Base-by-base conservation (phyloP, 1,140 invertebrate genomes). In the Sipha flava region DNA sequence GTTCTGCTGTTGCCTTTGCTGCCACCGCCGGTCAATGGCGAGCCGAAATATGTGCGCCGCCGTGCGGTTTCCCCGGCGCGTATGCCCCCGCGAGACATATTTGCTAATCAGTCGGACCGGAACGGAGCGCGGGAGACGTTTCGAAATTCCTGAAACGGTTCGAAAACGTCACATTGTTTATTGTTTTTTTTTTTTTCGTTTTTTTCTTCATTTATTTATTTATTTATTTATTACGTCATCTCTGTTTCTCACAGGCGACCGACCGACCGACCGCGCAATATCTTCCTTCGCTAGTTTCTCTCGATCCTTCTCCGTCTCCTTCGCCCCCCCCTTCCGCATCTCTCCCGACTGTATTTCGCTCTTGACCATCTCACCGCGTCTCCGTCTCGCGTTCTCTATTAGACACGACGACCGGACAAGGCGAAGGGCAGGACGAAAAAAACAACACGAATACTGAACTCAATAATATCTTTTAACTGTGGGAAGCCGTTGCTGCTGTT, bases 111-210 rank as follows among this genome's bases (percentile, higher is more conserved):
- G 73, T 77, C 73, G 73, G 52, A 18, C 64, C 14, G 40, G 64
- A 68, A 37, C 34, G 40, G 21, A 23, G 16, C 31, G 34, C 49
- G 73, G 34, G 34, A 73, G 70, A 77, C 73, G 73, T 77, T 77
- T 77, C 23, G 73, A 77, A 77, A 77, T 77, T 77, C 73, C 52
- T 59, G 34, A 52, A 59, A 77, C 73, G 72, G 45, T 75, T 75
- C 31, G 73, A 77, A 77, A 77, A 77, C 18, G 73, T 77, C 73
- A 77, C 73, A 77, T 77, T 77, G 73, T 77, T 77, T 77, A 77
- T 59, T 59, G 73, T 37, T 29, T 57, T 77, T 52, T 52, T 37
- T 64, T 49, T 52, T 49, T 29, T 37, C 1, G 34, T 52, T 73
- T 26, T 37, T 64, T 2, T 34, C 31, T 54, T 31, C 54, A 31